Conservation (phyloP, 2,113 vertebrate species). For the Catharus fuscescens region DNA sequence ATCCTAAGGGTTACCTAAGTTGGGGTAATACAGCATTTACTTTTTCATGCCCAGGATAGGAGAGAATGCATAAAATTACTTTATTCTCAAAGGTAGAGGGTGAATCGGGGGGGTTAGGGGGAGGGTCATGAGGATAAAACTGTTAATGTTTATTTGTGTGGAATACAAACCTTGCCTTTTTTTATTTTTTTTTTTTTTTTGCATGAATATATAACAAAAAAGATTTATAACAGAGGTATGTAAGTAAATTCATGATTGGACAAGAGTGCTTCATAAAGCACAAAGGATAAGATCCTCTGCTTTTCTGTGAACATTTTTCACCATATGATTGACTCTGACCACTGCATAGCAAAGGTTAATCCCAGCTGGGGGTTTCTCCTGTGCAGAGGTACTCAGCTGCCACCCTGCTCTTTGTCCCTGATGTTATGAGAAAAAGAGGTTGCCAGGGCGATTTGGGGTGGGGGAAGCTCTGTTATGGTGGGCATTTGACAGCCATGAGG, state of each 20-base stretch:
- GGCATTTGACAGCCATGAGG: constrained; percentile 8
- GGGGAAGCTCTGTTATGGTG: background rate
- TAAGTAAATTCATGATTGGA: background rate
- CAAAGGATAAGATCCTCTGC: background rate
- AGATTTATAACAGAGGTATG: background rate
- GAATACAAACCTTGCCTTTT: background rate
- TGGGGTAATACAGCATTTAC: constrained; percentile 79
- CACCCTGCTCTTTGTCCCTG: background rate
- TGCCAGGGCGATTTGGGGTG: background rate
- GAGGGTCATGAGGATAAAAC: background rate
- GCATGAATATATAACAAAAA: background rate
- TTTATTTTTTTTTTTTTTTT: background rate
- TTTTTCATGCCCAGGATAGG: constrained; percentile 74
- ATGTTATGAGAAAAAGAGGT: background rate
- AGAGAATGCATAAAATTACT: constrained; percentile 62
- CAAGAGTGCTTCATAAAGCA: background rate
- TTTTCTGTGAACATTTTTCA: background rate
- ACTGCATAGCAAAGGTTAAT: background rate
- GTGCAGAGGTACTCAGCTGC: background rate
- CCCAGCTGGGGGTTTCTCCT: background rate
- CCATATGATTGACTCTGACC: background rate
- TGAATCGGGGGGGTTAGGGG: accelerated
- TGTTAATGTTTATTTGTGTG: constrained; percentile 1
- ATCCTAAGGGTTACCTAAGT: constrained; percentile 89
- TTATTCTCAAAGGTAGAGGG: constrained; percentile 12